A percentile compares a stretch with the other conserved stretches of the same genome.
These are phyloP conservation scores for Isurus oxyrinchus DNA, from an alignment of 2,113 vertebrate genomes.

Conservation along the genomic window DNA sequence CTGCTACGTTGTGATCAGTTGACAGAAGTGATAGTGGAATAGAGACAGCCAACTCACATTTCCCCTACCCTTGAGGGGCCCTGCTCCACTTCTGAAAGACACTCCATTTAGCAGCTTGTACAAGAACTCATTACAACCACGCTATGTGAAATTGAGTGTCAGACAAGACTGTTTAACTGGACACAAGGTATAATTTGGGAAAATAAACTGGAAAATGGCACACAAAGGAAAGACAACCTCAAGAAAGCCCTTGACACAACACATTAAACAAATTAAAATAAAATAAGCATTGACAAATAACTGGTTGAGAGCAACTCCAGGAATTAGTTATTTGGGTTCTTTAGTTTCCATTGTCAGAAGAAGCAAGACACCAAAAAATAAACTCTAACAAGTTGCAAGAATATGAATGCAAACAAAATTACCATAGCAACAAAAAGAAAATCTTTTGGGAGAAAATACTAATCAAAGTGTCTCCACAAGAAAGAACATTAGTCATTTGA, in stretches of 20 bases:
- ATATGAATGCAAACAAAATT: not conserved
- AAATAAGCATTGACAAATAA: not conserved
- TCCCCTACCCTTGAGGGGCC: not conserved
- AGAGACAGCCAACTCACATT: not conserved
- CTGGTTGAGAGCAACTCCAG: not conserved
- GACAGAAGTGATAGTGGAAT: not conserved
- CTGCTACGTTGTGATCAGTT: not conserved
- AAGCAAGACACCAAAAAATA: not conserved
- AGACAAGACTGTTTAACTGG: not conserved
- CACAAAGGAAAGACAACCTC: not conserved
- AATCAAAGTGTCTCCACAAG: not conserved
- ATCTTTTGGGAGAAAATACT: not conserved
- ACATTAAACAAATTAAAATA: not conserved
- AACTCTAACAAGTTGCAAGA: not conserved
- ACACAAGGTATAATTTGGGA: not conserved
- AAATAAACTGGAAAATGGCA: not conserved
- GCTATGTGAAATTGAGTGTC: not conserved
- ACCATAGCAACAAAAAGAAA: not conserved
- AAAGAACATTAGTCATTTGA: not conserved
- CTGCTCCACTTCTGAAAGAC: not conserved
- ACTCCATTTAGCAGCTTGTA: not conserved
- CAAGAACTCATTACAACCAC: slow-evolving; percentile 14
- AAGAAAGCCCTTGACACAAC: not conserved
- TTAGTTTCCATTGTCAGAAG: not conserved
- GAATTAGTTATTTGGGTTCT: not conserved